These are phyloP conservation scores for Therioaphis trifolii DNA, from an alignment of 2,888 invertebrate genomes.

Conservation along the genomic window DNA sequence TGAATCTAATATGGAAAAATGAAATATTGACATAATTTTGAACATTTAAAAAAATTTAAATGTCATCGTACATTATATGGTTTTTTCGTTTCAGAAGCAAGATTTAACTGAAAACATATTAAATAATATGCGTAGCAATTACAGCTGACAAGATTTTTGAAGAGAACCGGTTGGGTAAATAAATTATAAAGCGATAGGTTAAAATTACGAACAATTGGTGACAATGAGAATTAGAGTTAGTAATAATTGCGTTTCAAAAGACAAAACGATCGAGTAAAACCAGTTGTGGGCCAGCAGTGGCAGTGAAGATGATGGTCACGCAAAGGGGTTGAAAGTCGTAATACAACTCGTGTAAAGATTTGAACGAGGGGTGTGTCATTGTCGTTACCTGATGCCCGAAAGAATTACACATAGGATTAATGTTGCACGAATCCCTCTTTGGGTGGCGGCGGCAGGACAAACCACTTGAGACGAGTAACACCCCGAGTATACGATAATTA, in stretches of 20 bases:
- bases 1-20: neutral
- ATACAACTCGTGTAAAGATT: conserved; percentile 2
- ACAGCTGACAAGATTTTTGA: neutral
- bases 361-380: conserved; percentile 15
- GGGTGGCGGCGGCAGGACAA: neutral
- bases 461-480: conserved; percentile 53
- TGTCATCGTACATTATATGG: neutral
- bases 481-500: conserved; percentile 52
- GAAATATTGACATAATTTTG: conserved; percentile 22
- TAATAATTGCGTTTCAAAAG: conserved; percentile 51
- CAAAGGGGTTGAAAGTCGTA: conserved; percentile 29
- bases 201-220: conserved; percentile 35
- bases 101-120: conserved; percentile 12
- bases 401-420: conserved; percentile 61
- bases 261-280: conserved; percentile 47
- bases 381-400: conserved; percentile 6
- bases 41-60: neutral
- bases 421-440: conserved; percentile 46
- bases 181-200: neutral
- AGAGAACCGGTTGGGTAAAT: conserved; percentile 34
- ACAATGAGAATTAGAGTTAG: conserved; percentile 52
- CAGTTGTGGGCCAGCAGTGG: conserved; percentile 26
- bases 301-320: neutral
- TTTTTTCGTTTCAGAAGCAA: neutral
- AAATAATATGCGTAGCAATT: neutral